These are phyloP conservation scores for Candoia aspera DNA, from an alignment of 2,113 vertebrate species.

Conservation along the genomic window DNA sequence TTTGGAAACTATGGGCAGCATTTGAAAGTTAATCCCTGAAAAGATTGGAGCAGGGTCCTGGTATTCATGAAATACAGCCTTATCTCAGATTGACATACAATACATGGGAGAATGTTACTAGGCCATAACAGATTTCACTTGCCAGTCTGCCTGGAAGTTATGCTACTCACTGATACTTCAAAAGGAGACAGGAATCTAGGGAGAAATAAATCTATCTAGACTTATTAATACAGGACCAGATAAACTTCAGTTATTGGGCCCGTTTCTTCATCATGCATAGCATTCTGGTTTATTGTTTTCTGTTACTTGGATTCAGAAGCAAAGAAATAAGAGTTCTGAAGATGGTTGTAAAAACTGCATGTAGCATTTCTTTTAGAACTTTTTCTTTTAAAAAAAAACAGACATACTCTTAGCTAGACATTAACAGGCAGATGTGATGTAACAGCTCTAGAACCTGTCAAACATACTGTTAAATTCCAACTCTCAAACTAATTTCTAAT, in stretches of 20 bases:
- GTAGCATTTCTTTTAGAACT: background rate
- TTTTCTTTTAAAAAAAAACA: background rate
- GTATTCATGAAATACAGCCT: background rate
- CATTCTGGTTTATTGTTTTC: background rate
- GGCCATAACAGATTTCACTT: background rate
- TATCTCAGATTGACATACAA: background rate
- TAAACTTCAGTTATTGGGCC: background rate
- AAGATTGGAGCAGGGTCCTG: background rate
- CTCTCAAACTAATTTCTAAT: background rate
- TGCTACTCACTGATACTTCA: background rate
- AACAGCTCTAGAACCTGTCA: background rate
- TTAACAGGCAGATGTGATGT: background rate
- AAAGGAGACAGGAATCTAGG: background rate
- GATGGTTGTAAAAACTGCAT: background rate
- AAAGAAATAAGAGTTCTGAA: background rate
- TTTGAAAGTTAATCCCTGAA: background rate
- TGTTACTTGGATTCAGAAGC: background rate
- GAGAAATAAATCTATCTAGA: background rate
- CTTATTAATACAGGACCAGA: background rate
- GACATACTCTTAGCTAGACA: background rate
- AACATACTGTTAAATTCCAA: background rate
- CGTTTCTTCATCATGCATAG: background rate
- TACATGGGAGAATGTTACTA: background rate
- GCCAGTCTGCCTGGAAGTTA: background rate
- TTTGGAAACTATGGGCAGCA: background rate